These are phyloP conservation scores for Dichetophora obliterata DNA, from an alignment of 2,888 invertebrate species.

Conservation along the genomic window DNA sequence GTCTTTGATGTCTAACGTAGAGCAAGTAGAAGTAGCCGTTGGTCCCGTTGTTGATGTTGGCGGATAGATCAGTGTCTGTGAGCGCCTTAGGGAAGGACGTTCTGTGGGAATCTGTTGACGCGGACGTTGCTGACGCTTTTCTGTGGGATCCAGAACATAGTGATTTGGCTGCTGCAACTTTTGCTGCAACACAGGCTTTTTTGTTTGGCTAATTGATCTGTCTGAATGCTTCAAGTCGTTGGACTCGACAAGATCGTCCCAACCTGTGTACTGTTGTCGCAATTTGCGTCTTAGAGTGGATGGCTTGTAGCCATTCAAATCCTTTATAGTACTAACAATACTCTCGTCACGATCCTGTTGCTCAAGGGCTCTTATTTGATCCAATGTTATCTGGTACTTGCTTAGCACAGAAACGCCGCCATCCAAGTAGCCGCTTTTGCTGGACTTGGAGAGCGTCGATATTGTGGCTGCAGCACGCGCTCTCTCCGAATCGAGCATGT, in stretches of 20 bases:
- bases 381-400: constrained; percentile 74
- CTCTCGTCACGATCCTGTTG: constrained; percentile 66
- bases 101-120: constrained; percentile 64
- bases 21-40: constrained; percentile 31
- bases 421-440: constrained; percentile 57
- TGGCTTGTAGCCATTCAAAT: constrained; percentile 75
- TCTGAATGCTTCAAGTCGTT: background rate
- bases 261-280: constrained; percentile 72
- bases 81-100: constrained; percentile 61
- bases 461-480: constrained; percentile 6
- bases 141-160: constrained; percentile 63
- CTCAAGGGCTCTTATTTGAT: constrained; percentile 72
- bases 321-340: constrained; percentile 73
- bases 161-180: constrained; percentile 53
- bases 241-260: constrained; percentile 70
- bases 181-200: constrained; percentile 13
- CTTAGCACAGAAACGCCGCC: constrained; percentile 70
- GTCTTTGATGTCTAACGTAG: constrained; percentile 56
- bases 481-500: constrained; percentile 22
- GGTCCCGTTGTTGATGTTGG: constrained; percentile 42
- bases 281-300: constrained; percentile 74
- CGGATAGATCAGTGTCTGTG: constrained; percentile 65
- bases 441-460: constrained; percentile 24
- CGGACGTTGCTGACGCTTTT: constrained; percentile 59
- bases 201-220: constrained; percentile 4